Conservation (phyloP, 2,888 invertebrate genomes). For the Drosophila mulleri region DNA sequence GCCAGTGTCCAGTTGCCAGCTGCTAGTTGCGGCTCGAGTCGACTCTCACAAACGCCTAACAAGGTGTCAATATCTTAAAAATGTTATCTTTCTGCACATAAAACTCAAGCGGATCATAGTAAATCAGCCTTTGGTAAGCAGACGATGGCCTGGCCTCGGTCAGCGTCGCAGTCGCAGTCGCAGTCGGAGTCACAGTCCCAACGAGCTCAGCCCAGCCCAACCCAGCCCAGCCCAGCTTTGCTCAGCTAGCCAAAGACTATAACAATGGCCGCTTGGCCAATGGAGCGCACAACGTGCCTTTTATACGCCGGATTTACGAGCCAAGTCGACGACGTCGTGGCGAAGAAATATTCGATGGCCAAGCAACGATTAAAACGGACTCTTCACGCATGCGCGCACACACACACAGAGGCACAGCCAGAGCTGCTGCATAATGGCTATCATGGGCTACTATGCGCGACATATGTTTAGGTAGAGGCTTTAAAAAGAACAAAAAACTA, state of each 20-base stretch:
- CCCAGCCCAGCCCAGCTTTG: constrained; percentile 3
- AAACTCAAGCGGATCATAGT: constrained; percentile 83
- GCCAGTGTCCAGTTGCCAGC: too few relatives aligned
- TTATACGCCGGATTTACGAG: constrained; percentile 79
- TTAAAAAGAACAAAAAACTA: background rate
- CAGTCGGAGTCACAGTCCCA: constrained; percentile 1
- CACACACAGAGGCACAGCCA: constrained; percentile 49
- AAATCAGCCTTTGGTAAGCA: constrained; percentile 82
- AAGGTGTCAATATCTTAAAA: constrained; percentile 84
- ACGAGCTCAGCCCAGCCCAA: background rate
- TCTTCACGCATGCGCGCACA: constrained; percentile 82
- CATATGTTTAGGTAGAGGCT: background rate
- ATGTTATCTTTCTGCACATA: constrained; percentile 82
- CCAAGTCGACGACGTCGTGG: constrained; percentile 76
- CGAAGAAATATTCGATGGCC: constrained; percentile 79
- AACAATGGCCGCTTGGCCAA: constrained; percentile 73
- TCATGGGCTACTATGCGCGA: constrained; percentile 27
- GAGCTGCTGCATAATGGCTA: constrained; percentile 52
- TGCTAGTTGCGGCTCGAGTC: constrained; percentile 30
- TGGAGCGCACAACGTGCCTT: constrained; percentile 73
- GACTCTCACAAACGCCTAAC: constrained; percentile 78
- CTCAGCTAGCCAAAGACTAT: constrained; percentile 37
- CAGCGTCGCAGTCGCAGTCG: constrained; percentile 3
- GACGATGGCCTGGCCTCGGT: constrained; percentile 41
- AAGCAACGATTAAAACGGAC: constrained; percentile 81